Evolutionary conservation across 2,797 vertebrate genomes (phyloP).

Genomic region (Anas bernieri): DNA sequence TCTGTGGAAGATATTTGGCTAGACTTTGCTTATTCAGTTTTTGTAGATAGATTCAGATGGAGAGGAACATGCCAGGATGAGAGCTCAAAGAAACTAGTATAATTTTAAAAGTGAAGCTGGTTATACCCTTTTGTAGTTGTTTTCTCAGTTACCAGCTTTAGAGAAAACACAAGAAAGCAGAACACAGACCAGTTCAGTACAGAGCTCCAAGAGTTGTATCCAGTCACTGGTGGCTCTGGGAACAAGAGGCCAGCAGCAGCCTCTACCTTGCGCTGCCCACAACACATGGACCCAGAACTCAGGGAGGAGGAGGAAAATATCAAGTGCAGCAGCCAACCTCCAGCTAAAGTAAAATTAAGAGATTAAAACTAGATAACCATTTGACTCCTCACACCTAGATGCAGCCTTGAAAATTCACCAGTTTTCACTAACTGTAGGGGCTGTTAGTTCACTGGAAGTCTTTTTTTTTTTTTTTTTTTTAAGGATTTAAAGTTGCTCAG

Average conservation of each 20-base stretch:
- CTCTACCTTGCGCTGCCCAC: neutral
- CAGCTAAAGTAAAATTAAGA: neutral
- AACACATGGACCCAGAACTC: neutral
- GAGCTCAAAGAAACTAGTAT: neutral
- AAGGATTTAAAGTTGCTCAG: neutral
- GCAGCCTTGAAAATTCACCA: neutral
- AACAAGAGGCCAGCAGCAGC: neutral
- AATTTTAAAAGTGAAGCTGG: neutral
- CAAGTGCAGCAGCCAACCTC: neutral
- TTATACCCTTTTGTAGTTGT: neutral
- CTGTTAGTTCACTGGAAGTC: neutral
- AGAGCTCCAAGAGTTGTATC: neutral
- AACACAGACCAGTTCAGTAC: neutral
- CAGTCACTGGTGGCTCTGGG: neutral
- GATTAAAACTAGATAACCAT: neutral
- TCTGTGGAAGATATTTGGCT: neutral
- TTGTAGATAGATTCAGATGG: neutral
- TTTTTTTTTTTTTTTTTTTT: neutral
- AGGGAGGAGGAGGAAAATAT: neutral
- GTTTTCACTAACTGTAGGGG: neutral
- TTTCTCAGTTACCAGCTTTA: neutral
- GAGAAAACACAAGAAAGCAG: neutral
- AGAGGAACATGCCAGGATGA: neutral
- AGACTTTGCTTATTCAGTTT: neutral
- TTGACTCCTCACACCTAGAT: neutral